A percentile compares a stretch with the other conserved stretches of the same genome.
These are phyloP conservation scores for Proisotoma minuta DNA, from an alignment of 2,888 invertebrate genomes.

Conservation along the genomic window DNA sequence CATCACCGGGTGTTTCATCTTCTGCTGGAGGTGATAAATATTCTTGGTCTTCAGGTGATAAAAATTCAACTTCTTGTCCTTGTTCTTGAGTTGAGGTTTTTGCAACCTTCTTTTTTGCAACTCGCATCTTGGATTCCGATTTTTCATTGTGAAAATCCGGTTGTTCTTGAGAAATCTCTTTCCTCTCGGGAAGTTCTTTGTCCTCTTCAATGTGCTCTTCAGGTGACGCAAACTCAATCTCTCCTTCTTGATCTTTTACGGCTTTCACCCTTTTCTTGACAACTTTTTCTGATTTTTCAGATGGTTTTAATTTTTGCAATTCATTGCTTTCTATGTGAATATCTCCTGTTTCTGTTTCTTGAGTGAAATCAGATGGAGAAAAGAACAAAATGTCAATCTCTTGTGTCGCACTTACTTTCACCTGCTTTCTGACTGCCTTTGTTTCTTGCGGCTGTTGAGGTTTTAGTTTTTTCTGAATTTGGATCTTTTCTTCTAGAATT, in stretches of 20 bases:
- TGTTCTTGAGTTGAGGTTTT: no score
- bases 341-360: constrained; percentile 43
- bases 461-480: background rate
- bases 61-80: background rate
- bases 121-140: no score
- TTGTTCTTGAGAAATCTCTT: no score
- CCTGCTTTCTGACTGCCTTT: constrained; percentile 34
- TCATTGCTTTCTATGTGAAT: background rate
- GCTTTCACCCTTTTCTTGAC: background rate
- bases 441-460: constrained; percentile 20
- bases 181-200: no score
- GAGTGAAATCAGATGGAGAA: background rate
- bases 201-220: background rate
- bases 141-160: no score
- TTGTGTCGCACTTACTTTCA: background rate
- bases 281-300: background rate
- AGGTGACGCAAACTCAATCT: background rate
- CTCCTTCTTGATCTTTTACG: background rate
- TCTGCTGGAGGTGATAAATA: background rate
- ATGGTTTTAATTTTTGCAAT: background rate
- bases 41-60: background rate
- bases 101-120: background rate
- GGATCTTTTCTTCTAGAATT: background rate
- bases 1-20: background rate
- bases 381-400: background rate